Base-by-base conservation (phyloP, 2,888 invertebrate species). In the Helobdella robusta region DNA sequence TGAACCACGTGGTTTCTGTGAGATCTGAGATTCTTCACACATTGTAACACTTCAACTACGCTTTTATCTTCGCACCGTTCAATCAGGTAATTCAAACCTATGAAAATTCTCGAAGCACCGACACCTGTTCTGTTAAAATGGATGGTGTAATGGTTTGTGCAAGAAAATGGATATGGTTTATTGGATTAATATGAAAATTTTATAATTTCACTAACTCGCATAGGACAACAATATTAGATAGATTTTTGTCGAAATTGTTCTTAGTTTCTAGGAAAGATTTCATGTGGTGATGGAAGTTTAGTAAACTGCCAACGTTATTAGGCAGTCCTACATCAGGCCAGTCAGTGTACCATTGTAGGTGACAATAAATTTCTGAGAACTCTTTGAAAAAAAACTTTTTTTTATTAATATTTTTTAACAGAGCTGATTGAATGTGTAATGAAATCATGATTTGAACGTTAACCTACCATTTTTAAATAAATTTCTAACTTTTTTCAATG, bases 111-210 rank as follows among this genome's bases (percentile, higher is more conserved):
- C 2, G 61, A 61, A 23, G 61, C 35, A 23, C 61, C 66, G 0
- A 50, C 61, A 28, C 66, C 66, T 28, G 60, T 54, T 15, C 66
- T 66, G 36, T 15, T 40, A 11, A 40, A n/a, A n/a, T n/a, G n/a
- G n/a, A n/a, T n/a, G n/a, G n/a, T n/a, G n/a, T n/a, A n/a, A n/a
- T n/a, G n/a, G n/a, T n/a, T n/a, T n/a, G n/a, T n/a, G n/a, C n/a
- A n/a, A n/a, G n/a, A n/a, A n/a, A n/a, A 15, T n/a, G 44, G 11
- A 15, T 40, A 40, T 40, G n/a, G n/a, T 40, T 40, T 40, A 40
- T 15, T 15, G n/a, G n/a, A 11, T 15, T 40, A 15, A 11, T 15
- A 40, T 15, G 11, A 11, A 40, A 40, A 15, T 15, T 40, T 15
- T 15, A 15, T 40, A 15, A 40, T 40, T n/a, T n/a, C n/a, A n/a